Conservation (phyloP, 1,140 invertebrate genomes). For the Drosophila yakuba region DNA sequence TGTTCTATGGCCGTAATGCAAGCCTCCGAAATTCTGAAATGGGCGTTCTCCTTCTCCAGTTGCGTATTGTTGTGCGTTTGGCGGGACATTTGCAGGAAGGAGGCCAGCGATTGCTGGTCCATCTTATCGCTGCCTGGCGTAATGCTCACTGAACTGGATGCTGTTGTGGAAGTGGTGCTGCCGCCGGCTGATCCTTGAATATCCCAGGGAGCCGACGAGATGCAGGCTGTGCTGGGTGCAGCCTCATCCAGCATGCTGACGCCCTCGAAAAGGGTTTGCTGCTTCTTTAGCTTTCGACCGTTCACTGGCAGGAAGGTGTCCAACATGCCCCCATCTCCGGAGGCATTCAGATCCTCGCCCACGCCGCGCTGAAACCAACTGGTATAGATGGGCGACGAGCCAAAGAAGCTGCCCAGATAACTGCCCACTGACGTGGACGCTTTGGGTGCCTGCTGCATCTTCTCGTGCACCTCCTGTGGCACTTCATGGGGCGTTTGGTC, state of each 20-base stretch:
- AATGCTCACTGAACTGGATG: conserved; percentile 55
- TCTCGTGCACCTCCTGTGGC: conserved; percentile 1
- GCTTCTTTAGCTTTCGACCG: conserved; percentile 86
- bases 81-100: conserved; percentile 90
- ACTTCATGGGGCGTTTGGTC: conserved; percentile 48
- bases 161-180: conserved; percentile 35
- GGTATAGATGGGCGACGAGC: conserved; percentile 66
- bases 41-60: conserved; percentile 93
- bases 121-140: conserved; percentile 78
- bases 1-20: conserved; percentile 93
- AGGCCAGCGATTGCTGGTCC: conserved; percentile 90
- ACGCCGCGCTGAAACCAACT: conserved; percentile 62
- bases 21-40: conserved; percentile 94
- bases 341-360: conserved; percentile 22
- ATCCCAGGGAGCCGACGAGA: conserved; percentile 85
- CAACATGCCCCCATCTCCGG: conserved; percentile 45
- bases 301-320: conserved; percentile 80
- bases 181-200: conserved; percentile 26
- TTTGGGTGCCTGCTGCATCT: not conserved
- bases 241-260: conserved; percentile 72
- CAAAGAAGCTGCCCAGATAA: conserved; percentile 67
- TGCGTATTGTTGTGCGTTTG: conserved; percentile 90
- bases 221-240: conserved; percentile 58
- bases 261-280: conserved; percentile 89
- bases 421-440: conserved; percentile 51